Base-by-base conservation (phyloP, 2,797 vertebrate genomes). In the Gadopsis marmoratus region DNA sequence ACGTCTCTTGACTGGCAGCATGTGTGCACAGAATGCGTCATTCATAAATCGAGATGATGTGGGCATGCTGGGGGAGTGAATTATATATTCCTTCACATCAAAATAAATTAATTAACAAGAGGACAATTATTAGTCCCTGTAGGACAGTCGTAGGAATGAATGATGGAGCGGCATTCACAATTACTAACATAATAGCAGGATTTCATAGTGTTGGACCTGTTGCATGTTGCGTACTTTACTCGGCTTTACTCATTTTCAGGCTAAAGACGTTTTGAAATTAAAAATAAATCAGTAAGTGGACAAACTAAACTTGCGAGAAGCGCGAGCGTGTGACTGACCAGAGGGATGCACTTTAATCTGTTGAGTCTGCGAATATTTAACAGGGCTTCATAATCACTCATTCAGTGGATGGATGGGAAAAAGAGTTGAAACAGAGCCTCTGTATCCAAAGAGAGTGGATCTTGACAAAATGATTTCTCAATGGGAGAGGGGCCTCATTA, bases 401-500 rank as follows among this genome's bases (percentile, higher is more conserved):
- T 93, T 92, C 89, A 90, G 86, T 78, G 63, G 84, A 86, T 91
- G 93, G 94, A 94, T 95, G 93, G 93, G 94, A 95, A 91, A 94
- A 93, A 83, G 83, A 79, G 88, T 79, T 85, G 90, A 87, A 92
- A 93, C 89, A 90, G 78, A 91, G 90, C 87, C 88, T 84, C 80
- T 86, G 83, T 88, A 89, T 91, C 90, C 92, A 91, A 71, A 93
- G 89, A 91, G 90, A 89, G 88, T 88, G 87, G 88, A 90, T 93
- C 93, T 95, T 94, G 93, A 95, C 93, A 94, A 95, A 95, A 96
- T 95, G 90, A 96, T 96, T 95, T 95, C 91, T 96, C 94, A 95
- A 94, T 95, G 92, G 90, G 93, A 93, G 90, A 94, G 91, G 92
- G 93, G 89, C 71, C 87, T 90, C 90, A 95, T 96, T 96, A 93